phyloP scores from a whole-genome alignment of 1,140 invertebrate species.

The Drosophila ercepeae region DNA sequence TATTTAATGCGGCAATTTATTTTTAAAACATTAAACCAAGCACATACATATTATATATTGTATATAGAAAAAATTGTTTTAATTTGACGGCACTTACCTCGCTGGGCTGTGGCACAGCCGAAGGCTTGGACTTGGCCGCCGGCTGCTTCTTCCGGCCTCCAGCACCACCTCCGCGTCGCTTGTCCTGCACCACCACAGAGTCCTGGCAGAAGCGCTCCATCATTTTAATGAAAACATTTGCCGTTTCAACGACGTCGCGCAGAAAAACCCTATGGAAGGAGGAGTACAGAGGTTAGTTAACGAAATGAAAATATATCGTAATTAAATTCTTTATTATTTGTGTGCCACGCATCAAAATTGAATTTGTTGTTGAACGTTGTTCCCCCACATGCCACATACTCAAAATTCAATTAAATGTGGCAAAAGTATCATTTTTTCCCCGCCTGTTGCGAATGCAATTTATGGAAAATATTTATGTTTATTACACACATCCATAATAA shows the following conservation, averaged over 20 bases:
- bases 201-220: conserved; percentile 91
- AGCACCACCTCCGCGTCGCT: conserved; percentile 48
- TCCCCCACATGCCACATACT: conserved; percentile 32
- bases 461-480: conserved; percentile 43
- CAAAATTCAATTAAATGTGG: conserved; percentile 70
- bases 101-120: conserved; percentile 47
- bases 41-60: background rate
- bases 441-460: conserved; percentile 23
- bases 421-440: conserved; percentile 51
- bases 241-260: conserved; percentile 94
- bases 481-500: conserved; percentile 14
- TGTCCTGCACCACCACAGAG: conserved; percentile 91
- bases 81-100: conserved; percentile 61
- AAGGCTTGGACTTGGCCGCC: conserved; percentile 49
- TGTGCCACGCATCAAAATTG: conserved; percentile 42
- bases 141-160: conserved; percentile 46
- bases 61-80: conserved; percentile 24
- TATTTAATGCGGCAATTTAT: conserved; percentile 79
- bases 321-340: conserved; percentile 62
- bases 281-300: conserved; percentile 47
- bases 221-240: conserved; percentile 96
- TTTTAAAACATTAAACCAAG: conserved; percentile 64
- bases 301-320: conserved; percentile 60
- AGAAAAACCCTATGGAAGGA: conserved; percentile 89
- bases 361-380: conserved; percentile 32